Percentiles rank a stretch among this genome's conserved stretches.
These are phyloP conservation scores for Alauda arvensis DNA, from an alignment of 2,797 vertebrate genomes.

Conservation along the genomic window DNA sequence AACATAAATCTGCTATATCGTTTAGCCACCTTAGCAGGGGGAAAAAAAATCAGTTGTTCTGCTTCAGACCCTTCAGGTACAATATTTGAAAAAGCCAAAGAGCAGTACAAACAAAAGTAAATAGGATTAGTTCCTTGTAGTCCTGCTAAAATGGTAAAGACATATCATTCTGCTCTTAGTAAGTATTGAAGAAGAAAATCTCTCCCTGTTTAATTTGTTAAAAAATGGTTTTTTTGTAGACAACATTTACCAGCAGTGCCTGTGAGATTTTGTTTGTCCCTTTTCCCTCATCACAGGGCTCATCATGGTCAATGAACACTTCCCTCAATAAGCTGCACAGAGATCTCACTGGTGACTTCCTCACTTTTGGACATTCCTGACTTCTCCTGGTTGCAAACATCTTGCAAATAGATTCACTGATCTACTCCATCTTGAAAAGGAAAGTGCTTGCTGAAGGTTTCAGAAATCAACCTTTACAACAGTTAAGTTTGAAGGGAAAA, in stretches of 20 bases:
- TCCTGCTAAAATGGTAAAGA: neutral
- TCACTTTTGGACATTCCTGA: neutral
- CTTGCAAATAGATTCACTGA: neutral
- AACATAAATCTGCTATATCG: neutral
- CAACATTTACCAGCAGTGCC: neutral
- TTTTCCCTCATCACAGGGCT: neutral
- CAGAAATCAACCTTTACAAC: neutral
- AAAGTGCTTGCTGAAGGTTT: rapidly evolving
- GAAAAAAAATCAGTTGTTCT: neutral
- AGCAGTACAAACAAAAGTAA: neutral
- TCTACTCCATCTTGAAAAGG: neutral
- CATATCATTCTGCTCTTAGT: neutral
- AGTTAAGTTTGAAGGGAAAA: neutral
- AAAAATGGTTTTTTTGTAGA: rapidly evolving
- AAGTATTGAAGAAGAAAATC: neutral
- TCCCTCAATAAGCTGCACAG: neutral
- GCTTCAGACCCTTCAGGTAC: neutral
- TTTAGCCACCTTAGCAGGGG: neutral
- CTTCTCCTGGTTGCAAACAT: neutral
- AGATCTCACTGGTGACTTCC: neutral
- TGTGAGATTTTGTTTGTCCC: neutral
- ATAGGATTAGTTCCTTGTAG: neutral
- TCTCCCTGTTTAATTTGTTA: neutral
- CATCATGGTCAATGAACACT: neutral
- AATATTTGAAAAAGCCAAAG: neutral